A percentile compares a stretch with the other conserved stretches of the same genome.
Evolutionary conservation across 2,888 invertebrate genomes (phyloP).

Genomic region (Dryobota labecula): DNA sequence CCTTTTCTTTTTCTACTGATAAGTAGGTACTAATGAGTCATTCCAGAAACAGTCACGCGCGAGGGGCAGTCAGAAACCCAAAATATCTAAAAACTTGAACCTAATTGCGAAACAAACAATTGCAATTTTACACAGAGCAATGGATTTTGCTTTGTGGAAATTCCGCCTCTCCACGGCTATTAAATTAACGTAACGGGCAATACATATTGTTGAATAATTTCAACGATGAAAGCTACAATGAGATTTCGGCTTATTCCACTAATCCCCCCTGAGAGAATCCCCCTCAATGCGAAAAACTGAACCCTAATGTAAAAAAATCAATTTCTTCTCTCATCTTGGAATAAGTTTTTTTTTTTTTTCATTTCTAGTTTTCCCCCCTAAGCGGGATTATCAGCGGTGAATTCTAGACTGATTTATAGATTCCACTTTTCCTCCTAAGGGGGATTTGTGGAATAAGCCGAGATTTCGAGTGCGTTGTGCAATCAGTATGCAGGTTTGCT

Average conservation of each 20-base stretch:
- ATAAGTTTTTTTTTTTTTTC: no score
- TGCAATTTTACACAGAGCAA: not conserved
- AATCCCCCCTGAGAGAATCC: no score
- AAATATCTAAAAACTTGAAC: not conserved
- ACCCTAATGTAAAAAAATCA: no score
- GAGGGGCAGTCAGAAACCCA: not conserved
- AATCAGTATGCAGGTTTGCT: not conserved
- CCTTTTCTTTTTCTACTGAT: not conserved
- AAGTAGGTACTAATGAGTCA: not conserved
- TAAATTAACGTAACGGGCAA: not conserved
- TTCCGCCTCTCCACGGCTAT: not conserved
- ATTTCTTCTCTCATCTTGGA: no score
- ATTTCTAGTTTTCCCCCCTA: no score
- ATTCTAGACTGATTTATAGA: no score
- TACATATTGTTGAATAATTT: slow-evolving; percentile 7
- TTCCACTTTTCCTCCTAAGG: no score
- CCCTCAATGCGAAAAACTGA: no score
- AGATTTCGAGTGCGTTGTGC: not conserved
- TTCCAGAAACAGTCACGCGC: not conserved
- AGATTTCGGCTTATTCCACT: no score
- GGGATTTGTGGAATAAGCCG: no score
- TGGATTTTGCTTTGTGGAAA: not conserved
- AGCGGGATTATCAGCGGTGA: no score
- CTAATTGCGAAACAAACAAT: not conserved
- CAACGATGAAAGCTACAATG: not conserved